Evolutionary conservation across 1,140 invertebrate genomes (phyloP).

Genomic region (Drosophila littoralis): DNA sequence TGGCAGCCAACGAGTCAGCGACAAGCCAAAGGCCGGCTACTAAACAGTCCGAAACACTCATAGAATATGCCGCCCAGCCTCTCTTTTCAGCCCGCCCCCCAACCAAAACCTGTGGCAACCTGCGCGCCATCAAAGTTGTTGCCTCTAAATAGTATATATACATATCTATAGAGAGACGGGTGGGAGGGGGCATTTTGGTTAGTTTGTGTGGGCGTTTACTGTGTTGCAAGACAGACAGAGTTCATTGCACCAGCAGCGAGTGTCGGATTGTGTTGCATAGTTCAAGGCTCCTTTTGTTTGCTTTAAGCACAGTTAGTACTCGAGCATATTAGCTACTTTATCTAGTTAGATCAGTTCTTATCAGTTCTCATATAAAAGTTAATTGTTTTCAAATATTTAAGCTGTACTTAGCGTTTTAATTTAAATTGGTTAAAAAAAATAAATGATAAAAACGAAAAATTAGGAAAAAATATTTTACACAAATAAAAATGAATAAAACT

Average conservation of each 20-base stretch:
- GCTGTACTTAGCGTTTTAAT: too few relatives aligned
- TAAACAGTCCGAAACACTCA: conserved; percentile 17
- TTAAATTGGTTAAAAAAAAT: too few relatives aligned
- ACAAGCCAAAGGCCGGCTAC: conserved; percentile 39
- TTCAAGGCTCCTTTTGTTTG: conserved; percentile 53
- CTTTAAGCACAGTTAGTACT: conserved; percentile 9
- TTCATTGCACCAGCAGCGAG: conserved; percentile 52
- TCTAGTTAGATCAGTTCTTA: not conserved
- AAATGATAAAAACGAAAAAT: too few relatives aligned
- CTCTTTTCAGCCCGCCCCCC: too few relatives aligned
- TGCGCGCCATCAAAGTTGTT: not conserved
- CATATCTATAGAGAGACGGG: not conserved
- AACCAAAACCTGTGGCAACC: not conserved
- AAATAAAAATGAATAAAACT: too few relatives aligned
- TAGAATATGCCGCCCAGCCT: not conserved
- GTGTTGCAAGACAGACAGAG: conserved; percentile 9
- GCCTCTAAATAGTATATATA: not conserved
- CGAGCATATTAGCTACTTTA: not conserved
- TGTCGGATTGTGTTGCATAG: conserved; percentile 33
- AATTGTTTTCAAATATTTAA: too few relatives aligned
- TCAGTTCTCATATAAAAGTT: too few relatives aligned
- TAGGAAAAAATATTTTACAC: too few relatives aligned
- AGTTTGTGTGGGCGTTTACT: conserved; percentile 24
- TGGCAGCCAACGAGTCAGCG: conserved; percentile 61
- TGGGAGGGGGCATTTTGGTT: conserved; percentile 5